phyloP scores from a whole-genome alignment of 2,797 vertebrate species.

The Danio jaintianensis region DNA sequence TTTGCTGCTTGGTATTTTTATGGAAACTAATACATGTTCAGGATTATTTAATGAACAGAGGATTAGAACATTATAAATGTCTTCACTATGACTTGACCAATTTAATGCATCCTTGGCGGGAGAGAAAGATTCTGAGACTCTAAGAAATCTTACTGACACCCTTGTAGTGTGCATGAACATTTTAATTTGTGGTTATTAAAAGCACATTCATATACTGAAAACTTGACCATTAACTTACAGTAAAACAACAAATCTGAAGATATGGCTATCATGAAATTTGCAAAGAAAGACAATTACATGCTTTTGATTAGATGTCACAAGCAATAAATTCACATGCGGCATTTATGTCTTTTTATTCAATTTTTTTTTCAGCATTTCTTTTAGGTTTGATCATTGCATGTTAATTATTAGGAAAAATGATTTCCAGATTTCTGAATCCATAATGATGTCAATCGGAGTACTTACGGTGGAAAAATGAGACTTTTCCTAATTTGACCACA shows the following conservation, averaged over 20 bases:
- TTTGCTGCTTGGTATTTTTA: neutral
- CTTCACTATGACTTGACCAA: neutral
- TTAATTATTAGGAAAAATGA: constrained; percentile 70
- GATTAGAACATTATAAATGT: neutral
- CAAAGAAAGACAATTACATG: constrained; percentile 19
- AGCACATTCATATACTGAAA: neutral
- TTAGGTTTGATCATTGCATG: constrained; percentile 66
- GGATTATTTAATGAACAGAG: too few relatives aligned
- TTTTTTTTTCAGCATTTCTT: neutral
- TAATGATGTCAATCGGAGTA: constrained; percentile 63
- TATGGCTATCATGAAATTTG: neutral
- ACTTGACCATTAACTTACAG: neutral
- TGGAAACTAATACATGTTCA: neutral
- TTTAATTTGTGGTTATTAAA: neutral
- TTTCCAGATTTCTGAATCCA: constrained; percentile 69
- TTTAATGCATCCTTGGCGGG: neutral
- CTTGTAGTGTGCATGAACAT: neutral
- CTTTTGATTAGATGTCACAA: constrained; percentile 38
- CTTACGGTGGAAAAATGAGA: constrained; percentile 62
- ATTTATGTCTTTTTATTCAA: neutral
- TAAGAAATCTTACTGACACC: neutral
- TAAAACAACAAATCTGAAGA: neutral
- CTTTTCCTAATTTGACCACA: constrained; percentile 71
- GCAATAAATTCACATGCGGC: constrained; percentile 26
- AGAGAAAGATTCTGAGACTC: too few relatives aligned